These are phyloP conservation scores for Hydroisotoma schaefferi DNA, from an alignment of 2,888 invertebrate genomes.

Conservation along the genomic window DNA sequence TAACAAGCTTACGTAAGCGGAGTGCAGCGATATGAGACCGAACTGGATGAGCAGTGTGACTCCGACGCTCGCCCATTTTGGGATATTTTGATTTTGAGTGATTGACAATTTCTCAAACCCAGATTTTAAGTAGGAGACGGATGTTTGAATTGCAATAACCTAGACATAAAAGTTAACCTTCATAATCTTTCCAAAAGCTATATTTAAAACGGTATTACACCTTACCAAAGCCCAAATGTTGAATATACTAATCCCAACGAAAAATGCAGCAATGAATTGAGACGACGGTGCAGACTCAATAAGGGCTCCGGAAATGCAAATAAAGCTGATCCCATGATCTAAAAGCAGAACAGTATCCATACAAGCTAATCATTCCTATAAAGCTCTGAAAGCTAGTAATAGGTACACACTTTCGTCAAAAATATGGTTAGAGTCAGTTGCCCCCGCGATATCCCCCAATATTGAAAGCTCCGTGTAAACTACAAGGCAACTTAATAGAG, in stretches of 20 bases:
- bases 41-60: no score
- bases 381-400: background rate
- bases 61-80: no score
- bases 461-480: constrained; percentile 33
- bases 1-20: no score
- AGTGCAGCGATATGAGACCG: no score
- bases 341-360: background rate
- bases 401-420: constrained; percentile 15
- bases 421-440: constrained; percentile 12
- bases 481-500: constrained; percentile 16
- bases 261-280: background rate
- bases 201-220: background rate
- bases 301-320: constrained; percentile 29
- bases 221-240: constrained; percentile 6
- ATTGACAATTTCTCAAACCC: no score
- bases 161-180: no score
- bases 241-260: background rate
- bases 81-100: no score
- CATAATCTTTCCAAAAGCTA: background rate
- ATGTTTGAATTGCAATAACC: no score
- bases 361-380: background rate
- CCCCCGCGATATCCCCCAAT: constrained; percentile 13
- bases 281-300: constrained; percentile 9
- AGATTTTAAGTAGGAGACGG: no score
- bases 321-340: constrained; percentile 30